Evolutionary conservation across 2,113 vertebrate species (phyloP), one percentile per base, ranked within the genome.

Genomic region (Brachypodius melanocephalos): DNA sequence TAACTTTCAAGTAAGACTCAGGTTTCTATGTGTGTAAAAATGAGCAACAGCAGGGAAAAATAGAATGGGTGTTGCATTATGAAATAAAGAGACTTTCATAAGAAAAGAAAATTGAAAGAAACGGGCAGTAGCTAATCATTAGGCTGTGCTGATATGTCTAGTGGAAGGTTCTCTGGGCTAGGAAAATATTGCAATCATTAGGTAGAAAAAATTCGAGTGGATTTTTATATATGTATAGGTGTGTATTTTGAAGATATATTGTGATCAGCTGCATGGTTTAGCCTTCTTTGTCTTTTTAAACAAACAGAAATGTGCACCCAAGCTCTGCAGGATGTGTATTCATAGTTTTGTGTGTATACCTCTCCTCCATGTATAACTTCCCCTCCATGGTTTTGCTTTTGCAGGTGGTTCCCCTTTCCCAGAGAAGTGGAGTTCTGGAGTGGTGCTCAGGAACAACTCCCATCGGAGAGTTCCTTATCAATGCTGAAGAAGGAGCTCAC

Each of bases 371-470:
- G 31, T 48, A 49, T 49, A 57, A 40, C 25, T 17, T 85, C 11
- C 36, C 12, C 62, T 36, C 80, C 0, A 1, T 32, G 74, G 24
- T 20, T 85, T 79, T 88, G 40, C 36, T 71, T 78, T 61, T 59
- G 26, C 89, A 99, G 99, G 99, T 99, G 94, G 99, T 99, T 93
- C 99, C 99, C 3, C 98, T 99, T 83, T 99, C 99, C 10, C 99
- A 99, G 98, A 97, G 98, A 46, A 99, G 99, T 16, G 99, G 99
- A 1, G 98, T 99, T 72, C 98, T 99, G 22, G 99, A 99, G 86
- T 99, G 99, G 99, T 99, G 99, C 92, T 98, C 98, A 1, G 99
- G 99, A 65, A 99, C 99, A 19, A 96, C 98, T 77, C 99, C 99
- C 29, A 98, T 99, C 8, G 99, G 99, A 55, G 99, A 99, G 92